Conservation (phyloP, 2,113 vertebrate genomes). For the Oxyura jamaicensis region DNA sequence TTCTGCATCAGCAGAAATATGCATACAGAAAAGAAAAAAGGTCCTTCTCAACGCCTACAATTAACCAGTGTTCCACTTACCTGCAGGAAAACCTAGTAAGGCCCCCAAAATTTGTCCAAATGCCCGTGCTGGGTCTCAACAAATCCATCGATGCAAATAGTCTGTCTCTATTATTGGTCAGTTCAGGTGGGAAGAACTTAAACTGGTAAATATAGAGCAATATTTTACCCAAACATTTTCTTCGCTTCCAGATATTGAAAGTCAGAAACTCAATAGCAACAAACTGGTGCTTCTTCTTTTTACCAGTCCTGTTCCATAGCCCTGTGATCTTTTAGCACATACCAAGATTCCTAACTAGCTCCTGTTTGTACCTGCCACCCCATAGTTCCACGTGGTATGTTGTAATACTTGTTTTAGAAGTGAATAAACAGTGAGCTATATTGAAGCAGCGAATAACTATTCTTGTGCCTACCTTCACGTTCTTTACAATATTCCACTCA, state of each 20-base stretch:
- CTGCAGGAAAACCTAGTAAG: neutral
- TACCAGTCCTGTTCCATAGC: neutral
- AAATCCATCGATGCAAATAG: neutral
- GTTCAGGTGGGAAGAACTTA: neutral
- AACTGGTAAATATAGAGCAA: neutral
- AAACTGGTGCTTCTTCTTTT: neutral
- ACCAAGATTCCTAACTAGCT: neutral
- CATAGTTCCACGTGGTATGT: neutral
- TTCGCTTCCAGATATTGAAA: neutral
- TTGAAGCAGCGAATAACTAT: neutral
- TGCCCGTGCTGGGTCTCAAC: no score
- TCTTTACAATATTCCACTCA: neutral
- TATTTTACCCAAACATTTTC: neutral
- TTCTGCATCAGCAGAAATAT: neutral
- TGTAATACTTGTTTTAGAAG: neutral
- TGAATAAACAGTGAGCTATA: neutral
- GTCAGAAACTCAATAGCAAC: neutral
- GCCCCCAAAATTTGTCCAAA: neutral
- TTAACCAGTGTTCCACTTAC: neutral
- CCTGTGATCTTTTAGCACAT: accelerated
- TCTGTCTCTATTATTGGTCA: neutral
- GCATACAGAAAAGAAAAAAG: neutral
- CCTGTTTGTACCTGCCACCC: neutral
- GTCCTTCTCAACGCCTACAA: neutral
- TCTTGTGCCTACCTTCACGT: neutral